Evolutionary conservation across 2,888 invertebrate species (phyloP).

Genomic region (Agriopis aurantiaria): DNA sequence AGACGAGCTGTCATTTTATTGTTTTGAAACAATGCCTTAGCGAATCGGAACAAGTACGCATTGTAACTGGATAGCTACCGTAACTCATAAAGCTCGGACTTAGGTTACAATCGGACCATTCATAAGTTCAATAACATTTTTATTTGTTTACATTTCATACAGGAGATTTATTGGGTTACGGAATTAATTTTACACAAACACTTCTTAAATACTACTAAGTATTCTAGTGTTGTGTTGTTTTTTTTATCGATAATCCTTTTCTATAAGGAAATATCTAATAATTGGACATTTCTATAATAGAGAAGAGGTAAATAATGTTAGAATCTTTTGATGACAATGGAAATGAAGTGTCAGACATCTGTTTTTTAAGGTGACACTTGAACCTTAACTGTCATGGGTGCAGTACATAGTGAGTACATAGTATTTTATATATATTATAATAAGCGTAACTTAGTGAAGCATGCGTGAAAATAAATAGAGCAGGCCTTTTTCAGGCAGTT

Average conservation of each 20-base stretch:
- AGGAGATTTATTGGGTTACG: not conserved
- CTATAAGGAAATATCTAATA: not conserved
- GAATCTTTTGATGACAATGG: not conserved
- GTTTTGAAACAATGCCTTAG: conserved; percentile 28
- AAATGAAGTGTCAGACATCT: not conserved
- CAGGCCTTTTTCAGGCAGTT: no score
- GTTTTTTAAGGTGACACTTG: not conserved
- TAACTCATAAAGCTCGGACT: conserved; percentile 1
- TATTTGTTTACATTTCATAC: conserved; percentile 5
- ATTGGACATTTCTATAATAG: not conserved
- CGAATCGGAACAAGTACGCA: conserved; percentile 25
- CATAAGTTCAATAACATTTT: conserved; percentile 21
- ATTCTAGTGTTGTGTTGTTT: not conserved
- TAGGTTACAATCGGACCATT: conserved; percentile 4
- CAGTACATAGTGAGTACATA: no score
- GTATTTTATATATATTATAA: no score
- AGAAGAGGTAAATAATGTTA: not conserved
- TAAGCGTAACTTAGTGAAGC: no score
- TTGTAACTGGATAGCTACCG: conserved; percentile 17
- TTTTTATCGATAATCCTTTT: not conserved
- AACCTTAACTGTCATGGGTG: no score
- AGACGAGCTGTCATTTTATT: conserved; percentile 18
- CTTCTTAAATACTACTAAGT: no score
- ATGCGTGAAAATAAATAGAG: no score
- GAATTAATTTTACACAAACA: not conserved